Evolutionary conservation across 2,797 vertebrate genomes (phyloP).

Genomic region (Aldrovandia affinis): DNA sequence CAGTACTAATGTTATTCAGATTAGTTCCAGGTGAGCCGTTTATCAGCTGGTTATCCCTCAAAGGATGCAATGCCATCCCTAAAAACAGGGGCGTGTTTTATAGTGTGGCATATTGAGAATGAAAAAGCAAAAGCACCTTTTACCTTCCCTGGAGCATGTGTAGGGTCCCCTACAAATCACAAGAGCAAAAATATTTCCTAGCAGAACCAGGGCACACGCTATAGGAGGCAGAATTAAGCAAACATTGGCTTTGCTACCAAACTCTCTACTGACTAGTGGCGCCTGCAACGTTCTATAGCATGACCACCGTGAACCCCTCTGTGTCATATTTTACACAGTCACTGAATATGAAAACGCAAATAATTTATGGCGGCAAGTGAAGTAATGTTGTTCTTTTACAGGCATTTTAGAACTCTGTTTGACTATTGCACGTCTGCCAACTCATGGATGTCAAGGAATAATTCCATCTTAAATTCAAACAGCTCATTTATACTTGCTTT

Average conservation of each 20-base stretch:
- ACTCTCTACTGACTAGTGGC: too few relatives aligned
- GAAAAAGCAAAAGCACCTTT: conserved; percentile 2
- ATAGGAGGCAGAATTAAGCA: not conserved
- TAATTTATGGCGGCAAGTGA: too few relatives aligned
- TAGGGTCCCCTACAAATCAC: not conserved
- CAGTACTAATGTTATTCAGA: too few relatives aligned
- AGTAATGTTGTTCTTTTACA: too few relatives aligned
- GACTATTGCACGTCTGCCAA: not conserved
- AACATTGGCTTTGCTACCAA: not conserved
- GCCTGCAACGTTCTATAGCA: too few relatives aligned
- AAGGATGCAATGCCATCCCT: not conserved
- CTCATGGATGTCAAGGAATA: not conserved
- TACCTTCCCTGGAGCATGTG: not conserved
- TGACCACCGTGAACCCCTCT: too few relatives aligned
- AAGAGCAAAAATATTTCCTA: not conserved
- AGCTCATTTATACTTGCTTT: not conserved
- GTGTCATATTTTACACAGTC: too few relatives aligned
- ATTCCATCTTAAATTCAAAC: not conserved
- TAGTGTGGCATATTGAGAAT: not conserved
- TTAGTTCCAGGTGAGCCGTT: too few relatives aligned
- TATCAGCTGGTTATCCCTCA: not conserved
- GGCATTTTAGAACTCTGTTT: too few relatives aligned
- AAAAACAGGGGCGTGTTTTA: not conserved
- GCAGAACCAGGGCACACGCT: not conserved
- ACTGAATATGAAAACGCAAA: too few relatives aligned